A percentile compares a stretch with the other conserved stretches of the same genome.
Evolutionary conservation across 2,888 invertebrate genomes (phyloP).

Genomic region (Amphimallon solstitiale): DNA sequence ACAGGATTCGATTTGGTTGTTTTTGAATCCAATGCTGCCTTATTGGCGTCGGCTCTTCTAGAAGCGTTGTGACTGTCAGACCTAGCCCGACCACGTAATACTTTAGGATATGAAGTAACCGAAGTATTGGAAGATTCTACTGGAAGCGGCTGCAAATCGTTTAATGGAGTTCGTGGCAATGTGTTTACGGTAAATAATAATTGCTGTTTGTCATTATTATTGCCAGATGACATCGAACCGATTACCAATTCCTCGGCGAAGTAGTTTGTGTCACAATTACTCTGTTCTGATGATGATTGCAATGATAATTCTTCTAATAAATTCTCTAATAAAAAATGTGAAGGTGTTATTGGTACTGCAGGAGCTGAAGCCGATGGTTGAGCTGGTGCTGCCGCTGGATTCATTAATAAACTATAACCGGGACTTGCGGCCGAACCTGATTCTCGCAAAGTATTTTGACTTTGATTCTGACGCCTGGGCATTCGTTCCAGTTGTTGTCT

Average conservation of each 20-base stretch:
- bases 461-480: conserved; percentile 83
- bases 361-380: conserved; percentile 57
- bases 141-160: conserved; percentile 10
- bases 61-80: conserved; percentile 58
- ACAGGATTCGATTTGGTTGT: conserved; percentile 22
- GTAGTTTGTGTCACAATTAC: conserved; percentile 72
- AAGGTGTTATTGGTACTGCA: conserved; percentile 55
- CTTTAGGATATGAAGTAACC: conserved; percentile 48
- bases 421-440: conserved; percentile 65
- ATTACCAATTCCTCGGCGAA: conserved; percentile 78
- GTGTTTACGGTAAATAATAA: conserved; percentile 7
- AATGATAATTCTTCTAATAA: conserved; percentile 65
- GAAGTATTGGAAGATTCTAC: conserved; percentile 20
- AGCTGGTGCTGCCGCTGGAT: conserved; percentile 56
- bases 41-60: conserved; percentile 58
- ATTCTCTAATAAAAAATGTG: conserved; percentile 59
- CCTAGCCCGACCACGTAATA: conserved; percentile 58
- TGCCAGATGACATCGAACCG: conserved; percentile 43
- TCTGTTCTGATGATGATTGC: conserved; percentile 67
- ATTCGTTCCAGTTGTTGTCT: conserved; percentile 90
- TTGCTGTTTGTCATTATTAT: conserved; percentile 4
- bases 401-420: conserved; percentile 55
- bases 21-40: conserved; percentile 35
- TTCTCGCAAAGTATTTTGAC: conserved; percentile 53
- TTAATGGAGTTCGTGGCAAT: conserved; percentile 16